Evolutionary conservation across 1,140 invertebrate genomes (phyloP).

Genomic region (Manduca sexta): DNA sequence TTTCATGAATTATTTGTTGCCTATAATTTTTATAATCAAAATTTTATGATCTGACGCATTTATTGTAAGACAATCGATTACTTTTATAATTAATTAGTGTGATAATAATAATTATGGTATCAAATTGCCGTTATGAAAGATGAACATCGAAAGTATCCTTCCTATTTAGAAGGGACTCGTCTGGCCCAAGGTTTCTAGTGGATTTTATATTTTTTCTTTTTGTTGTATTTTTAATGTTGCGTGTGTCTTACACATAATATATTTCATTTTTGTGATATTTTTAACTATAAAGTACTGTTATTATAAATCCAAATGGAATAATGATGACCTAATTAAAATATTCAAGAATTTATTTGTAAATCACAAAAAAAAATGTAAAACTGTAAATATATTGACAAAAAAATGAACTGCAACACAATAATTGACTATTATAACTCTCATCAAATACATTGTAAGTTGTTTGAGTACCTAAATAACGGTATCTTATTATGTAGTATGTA

Average conservation of each 20-base stretch:
- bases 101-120: conserved; percentile 72
- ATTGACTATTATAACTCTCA: conserved; percentile 66
- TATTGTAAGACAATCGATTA: conserved; percentile 73
- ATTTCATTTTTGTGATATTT: conserved; percentile 76
- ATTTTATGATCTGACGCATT: conserved; percentile 73
- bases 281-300: conserved; percentile 74
- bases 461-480: conserved; percentile 63
- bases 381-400: conserved; percentile 74
- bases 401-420: conserved; percentile 70
- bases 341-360: conserved; percentile 74
- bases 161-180: conserved; percentile 71
- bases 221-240: conserved; percentile 73
- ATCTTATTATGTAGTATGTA: conserved; percentile 64
- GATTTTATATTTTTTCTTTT: conserved; percentile 73
- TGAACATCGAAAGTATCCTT: conserved; percentile 75
- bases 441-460: conserved; percentile 69
- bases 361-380: conserved; percentile 74
- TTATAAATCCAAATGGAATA: conserved; percentile 70
- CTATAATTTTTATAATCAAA: conserved; percentile 68
- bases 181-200: conserved; percentile 71
- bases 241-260: conserved; percentile 74
- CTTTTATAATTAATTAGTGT: conserved; percentile 73
- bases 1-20: conserved; percentile 70
- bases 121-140: conserved; percentile 70
- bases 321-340: conserved; percentile 72